Evolutionary conservation across 2,113 vertebrate species (phyloP), one percentile per base, ranked within the genome.

Genomic region (Collichthys lucidus): DNA sequence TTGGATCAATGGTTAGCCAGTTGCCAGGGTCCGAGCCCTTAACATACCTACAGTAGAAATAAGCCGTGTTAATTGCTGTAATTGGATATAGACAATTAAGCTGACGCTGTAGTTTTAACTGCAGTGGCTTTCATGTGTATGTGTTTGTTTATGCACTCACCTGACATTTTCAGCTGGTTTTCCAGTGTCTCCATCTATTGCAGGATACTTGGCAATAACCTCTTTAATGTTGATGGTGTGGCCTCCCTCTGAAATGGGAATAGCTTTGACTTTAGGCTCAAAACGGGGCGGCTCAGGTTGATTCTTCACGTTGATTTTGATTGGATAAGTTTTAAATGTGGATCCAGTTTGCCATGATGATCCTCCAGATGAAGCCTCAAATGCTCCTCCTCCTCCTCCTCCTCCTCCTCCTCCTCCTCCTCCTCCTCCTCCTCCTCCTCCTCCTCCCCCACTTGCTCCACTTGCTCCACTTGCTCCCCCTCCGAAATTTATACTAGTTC

Each of bases 1-100:
- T 79, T 57, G 94, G 93, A 72, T 98, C 96, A 50, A 98, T 94
- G 62, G 81, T 94, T 75, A 98, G 91, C 96, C 96, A 98, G 92
- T 92, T 96, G 79, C 79, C 96, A 83, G 95, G 94, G 78, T 98
- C 97, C 57, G 40, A 92, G 63, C 96, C 96, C 83, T 97, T 96
- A 4, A 83, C 84, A 66, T 98, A 99, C 64, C 98, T 99, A 24
- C 10, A 74, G 44, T 19, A 46, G 19, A 57, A 59, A 74, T 0
- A 66, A 3, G 26, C 1, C 5, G 9, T 53, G 26, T 88, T 8
- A 47, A 14, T 60, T 55, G 44, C 29, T 53, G 16, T n/a, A 5
- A 52, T 6, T 55, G 20, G 17, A 17, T 46, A 9, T 11, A 52
- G 12, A 24, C 15, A 68, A 1, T 5, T 20, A 59, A 77, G 22